Percentiles rank a stretch among this genome's conserved stretches.
phyloP scores from a whole-genome alignment of 2,113 vertebrate genomes.

The Martes martes region DNA sequence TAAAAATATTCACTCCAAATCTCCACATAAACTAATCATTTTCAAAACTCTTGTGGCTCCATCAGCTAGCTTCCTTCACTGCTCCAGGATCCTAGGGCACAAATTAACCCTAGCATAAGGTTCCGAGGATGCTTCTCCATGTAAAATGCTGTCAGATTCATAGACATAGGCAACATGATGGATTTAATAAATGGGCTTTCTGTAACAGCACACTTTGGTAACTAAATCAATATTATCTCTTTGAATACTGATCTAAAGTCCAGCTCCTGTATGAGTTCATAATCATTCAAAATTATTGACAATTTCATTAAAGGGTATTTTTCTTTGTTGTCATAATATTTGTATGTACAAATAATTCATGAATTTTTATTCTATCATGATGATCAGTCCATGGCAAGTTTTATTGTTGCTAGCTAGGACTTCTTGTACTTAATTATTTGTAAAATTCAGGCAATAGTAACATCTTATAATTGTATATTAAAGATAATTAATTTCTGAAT shows the following conservation, averaged over 20 bases:
- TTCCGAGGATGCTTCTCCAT: background rate
- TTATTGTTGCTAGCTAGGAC: background rate
- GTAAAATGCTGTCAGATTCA: background rate
- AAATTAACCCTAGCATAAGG: background rate
- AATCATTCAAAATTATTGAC: background rate
- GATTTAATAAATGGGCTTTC: background rate
- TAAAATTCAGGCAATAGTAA: background rate
- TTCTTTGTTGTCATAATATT: background rate
- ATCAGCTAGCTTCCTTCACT: background rate
- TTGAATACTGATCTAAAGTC: background rate
- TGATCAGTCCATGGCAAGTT: background rate
- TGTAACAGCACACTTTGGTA: background rate
- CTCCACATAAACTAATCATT: background rate
- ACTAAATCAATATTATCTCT: background rate
- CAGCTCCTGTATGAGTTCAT: background rate
- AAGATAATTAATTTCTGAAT: background rate
- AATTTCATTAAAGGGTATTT: background rate
- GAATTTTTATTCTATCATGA: background rate
- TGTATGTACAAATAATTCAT: background rate
- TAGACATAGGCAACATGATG: background rate
- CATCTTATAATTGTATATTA: background rate
- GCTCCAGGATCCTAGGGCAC: background rate
- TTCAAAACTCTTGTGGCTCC: background rate
- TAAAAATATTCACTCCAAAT: background rate
- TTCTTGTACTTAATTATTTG: background rate